A percentile compares a stretch with the other conserved stretches of the same genome.
These are phyloP conservation scores for Invenusta paracnida DNA, from an alignment of 2,888 invertebrate species.

Conservation along the genomic window DNA sequence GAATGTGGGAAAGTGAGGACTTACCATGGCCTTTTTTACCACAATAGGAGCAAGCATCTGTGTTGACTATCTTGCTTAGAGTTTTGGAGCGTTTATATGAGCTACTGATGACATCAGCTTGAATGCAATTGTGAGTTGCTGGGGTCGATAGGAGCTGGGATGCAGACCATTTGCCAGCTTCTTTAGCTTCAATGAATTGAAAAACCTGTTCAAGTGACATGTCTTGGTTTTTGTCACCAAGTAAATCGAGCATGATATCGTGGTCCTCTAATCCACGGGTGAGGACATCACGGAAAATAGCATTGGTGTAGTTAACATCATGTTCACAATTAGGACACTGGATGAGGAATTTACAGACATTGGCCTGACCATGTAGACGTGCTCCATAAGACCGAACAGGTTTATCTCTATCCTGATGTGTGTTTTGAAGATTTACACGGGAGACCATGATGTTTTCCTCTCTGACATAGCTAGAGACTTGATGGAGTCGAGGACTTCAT, in stretches of 20 bases:
- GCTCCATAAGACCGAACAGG: constrained; percentile 46
- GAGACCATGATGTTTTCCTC: constrained; percentile 47
- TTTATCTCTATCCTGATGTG: constrained; percentile 47
- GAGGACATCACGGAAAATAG: constrained; percentile 36
- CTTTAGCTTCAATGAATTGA: constrained; percentile 27
- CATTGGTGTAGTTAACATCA: constrained; percentile 47
- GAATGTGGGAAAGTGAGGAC: neutral
- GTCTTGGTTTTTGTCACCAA: constrained; percentile 46
- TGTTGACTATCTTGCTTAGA: neutral
- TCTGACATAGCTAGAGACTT: constrained; percentile 46
- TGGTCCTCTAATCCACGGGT: constrained; percentile 42
- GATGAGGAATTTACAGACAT: constrained; percentile 45
- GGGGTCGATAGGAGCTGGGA: neutral
- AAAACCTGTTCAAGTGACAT: constrained; percentile 46
- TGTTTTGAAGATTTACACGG: constrained; percentile 45
- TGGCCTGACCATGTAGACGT: constrained; percentile 46
- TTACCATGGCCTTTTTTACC: constrained; percentile 12
- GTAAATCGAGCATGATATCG: constrained; percentile 47
- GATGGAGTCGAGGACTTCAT: constrained; percentile 44
- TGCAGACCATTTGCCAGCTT: neutral
- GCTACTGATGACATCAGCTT: constrained; percentile 44
- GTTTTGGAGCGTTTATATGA: constrained; percentile 36
- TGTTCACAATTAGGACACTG: constrained; percentile 38
- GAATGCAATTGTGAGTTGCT: neutral
- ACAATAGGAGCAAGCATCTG: constrained; percentile 40